A percentile compares a stretch with the other conserved stretches of the same genome.
phyloP scores from a whole-genome alignment of 1,140 invertebrate species.

The Danaus melanippus region DNA sequence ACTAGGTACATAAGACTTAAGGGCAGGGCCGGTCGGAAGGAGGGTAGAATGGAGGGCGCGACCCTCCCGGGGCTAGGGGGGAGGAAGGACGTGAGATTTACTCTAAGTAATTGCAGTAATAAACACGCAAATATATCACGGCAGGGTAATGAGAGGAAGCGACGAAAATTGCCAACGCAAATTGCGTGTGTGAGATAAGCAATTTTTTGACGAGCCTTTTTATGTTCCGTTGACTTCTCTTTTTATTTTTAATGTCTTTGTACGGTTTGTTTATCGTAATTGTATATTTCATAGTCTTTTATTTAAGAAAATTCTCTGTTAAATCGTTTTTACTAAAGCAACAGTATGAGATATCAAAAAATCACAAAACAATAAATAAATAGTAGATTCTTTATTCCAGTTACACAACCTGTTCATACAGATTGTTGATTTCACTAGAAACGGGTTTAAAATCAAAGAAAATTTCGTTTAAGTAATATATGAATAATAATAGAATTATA shows the following conservation, averaged over 20 bases:
- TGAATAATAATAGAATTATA: too few species aligned
- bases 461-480: too few species aligned
- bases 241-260: conserved; percentile 34
- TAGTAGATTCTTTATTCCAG: too few species aligned
- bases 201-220: conserved; percentile 56
- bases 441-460: too few species aligned
- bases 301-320: too few species aligned
- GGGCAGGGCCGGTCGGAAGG: conserved; percentile 66
- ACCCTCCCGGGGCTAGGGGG: conserved; percentile 45
- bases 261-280: conserved; percentile 12
- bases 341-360: too few species aligned
- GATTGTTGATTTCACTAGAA: too few species aligned
- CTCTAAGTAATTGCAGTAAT: conserved; percentile 74
- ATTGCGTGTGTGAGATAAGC: conserved; percentile 71
- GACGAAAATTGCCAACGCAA: conserved; percentile 66
- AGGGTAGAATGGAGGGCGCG: conserved; percentile 67
- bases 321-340: too few species aligned
- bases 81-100: conserved; percentile 73
- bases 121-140: conserved; percentile 72
- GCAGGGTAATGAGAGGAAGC: conserved; percentile 70
- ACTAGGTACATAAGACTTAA: conserved; percentile 71
- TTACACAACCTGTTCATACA: too few species aligned
- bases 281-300: too few species aligned
- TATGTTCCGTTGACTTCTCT: conserved; percentile 33
- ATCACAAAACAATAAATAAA: too few species aligned